phyloP scores from a whole-genome alignment of 2,888 invertebrate genomes.

The Eupithecia subumbrata region DNA sequence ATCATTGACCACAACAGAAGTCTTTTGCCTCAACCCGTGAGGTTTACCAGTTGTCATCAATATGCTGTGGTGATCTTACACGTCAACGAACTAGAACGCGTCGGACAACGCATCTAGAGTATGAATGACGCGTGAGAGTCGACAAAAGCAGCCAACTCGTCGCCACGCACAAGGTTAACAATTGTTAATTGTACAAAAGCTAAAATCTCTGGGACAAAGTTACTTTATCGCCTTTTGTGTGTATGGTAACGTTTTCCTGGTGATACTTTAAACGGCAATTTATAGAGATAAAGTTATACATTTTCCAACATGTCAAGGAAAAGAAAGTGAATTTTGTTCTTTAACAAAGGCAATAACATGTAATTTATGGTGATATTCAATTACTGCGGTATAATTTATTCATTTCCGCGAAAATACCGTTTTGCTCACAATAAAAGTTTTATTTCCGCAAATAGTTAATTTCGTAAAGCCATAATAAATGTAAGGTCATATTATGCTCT shows the following conservation, averaged over 20 bases:
- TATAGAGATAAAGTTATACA: constrained; percentile 28
- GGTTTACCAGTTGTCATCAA: constrained; percentile 5
- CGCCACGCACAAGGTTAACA: constrained; percentile 58
- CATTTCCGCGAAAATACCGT: constrained; percentile 48
- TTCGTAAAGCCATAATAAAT: constrained; percentile 53
- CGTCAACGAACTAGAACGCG: constrained; percentile 68
- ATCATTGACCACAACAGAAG: neutral
- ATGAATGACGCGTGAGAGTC: constrained; percentile 62
- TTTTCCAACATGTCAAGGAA: constrained; percentile 34
- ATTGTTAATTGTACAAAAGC: constrained; percentile 52
- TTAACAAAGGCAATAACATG: constrained; percentile 44
- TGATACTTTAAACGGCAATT: constrained; percentile 21
- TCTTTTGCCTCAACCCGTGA: neutral
- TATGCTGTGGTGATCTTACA: constrained; percentile 51
- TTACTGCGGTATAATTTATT: constrained; percentile 45
- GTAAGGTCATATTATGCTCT: constrained; percentile 51
- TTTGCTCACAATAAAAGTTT: constrained; percentile 47
- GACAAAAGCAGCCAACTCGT: constrained; percentile 60
- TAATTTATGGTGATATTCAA: constrained; percentile 47
- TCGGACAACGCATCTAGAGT: constrained; percentile 55
- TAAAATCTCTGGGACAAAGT: constrained; percentile 27
- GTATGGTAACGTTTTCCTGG: constrained; percentile 26
- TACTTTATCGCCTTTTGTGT: constrained; percentile 28
- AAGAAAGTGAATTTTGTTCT: constrained; percentile 38
- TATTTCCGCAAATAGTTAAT: constrained; percentile 55